A percentile compares a stretch with the other conserved stretches of the same genome.
phyloP scores from a whole-genome alignment of 2,888 invertebrate genomes.

The Disparrhopalites patrizii region DNA sequence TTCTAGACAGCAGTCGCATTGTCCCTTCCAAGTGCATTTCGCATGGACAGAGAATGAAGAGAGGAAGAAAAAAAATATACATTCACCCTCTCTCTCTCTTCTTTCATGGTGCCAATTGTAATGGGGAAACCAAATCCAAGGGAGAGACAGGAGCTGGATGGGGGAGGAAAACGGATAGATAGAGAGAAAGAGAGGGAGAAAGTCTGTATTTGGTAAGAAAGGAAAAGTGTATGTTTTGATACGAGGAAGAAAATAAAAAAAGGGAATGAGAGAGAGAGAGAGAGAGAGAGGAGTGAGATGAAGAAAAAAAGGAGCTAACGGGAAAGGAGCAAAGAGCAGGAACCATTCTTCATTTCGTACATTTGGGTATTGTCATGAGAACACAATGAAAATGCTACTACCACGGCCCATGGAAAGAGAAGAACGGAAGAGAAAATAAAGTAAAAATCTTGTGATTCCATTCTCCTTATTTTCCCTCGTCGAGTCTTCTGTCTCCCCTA shows the following conservation, averaged over 20 bases:
- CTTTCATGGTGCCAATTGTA: too few relatives aligned
- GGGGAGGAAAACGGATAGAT: neutral
- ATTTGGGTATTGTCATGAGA: conserved; percentile 27
- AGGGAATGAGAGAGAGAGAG: neutral
- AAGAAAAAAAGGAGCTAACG: too few relatives aligned
- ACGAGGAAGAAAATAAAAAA: neutral
- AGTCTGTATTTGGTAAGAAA: too few relatives aligned
- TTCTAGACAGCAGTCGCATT: too few relatives aligned
- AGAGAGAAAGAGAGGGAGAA: too few relatives aligned
- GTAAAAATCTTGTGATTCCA: conserved; percentile 22
- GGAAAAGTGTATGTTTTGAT: too few relatives aligned
- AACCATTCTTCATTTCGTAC: conserved; percentile 28
- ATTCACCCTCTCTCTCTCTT: too few relatives aligned
- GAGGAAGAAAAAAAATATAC: too few relatives aligned
- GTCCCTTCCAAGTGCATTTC: too few relatives aligned
- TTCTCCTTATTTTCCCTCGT: conserved; percentile 22
- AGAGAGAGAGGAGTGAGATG: conserved; percentile 1
- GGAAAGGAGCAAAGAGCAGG: conserved; percentile 19
- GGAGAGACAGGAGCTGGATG: neutral
- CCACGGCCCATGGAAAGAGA: too few relatives aligned
- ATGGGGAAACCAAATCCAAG: neutral
- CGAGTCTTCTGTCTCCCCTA: conserved; percentile 19
- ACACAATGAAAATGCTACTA: conserved; percentile 26
- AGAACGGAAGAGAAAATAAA: conserved; percentile 21
- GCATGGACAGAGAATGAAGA: too few relatives aligned